Base-by-base conservation (phyloP, 2,113 vertebrate genomes). In the Cololabis saira region DNA sequence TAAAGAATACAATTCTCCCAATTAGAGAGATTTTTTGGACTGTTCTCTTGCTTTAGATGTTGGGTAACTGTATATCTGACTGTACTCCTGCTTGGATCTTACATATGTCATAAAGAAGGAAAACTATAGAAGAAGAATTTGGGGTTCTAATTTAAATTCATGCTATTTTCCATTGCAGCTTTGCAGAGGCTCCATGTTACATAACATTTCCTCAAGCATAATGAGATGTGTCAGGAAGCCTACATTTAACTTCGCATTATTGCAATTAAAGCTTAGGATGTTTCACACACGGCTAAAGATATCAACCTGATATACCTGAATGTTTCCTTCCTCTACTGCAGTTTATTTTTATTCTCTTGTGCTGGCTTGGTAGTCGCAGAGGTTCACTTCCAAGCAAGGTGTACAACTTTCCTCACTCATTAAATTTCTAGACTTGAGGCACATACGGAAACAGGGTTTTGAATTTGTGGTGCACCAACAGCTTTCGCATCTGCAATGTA, bases 271-370 rank as follows among this genome's bases (percentile, higher is more conserved):
- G 19, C 24, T 67, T 13, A 59, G 42, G 40, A 78, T 17, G 53
- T 37, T 71, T 19, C 55, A 49, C 74, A 44, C 21, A 64, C 43
- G 64, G 53, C 5, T 37, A 37, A 37, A 53, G 67, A 37, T 71
- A 62, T 69, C 59, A 67, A 41, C 53, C 58, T 37, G 33, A 33
- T 5, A 56, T 17, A 48, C 18, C 42, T 5, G 45, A 18, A 66
- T 65, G 3, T 30, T 56, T 54, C 55, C 48, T 81, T 72, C 59
- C 52, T 16, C 57, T 71, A 33, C 42, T 49, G 44, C 45, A 50
- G 81, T 86, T 75, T 86, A 69, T 85, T 87, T 80, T 67, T 22
- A 56, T 69, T 74, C 74, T 67, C 57, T 84, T 50, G 51, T 67
- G 62, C 77, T 63, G 53, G 54, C 50, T 72, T 58, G 24, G 66